Base-by-base conservation (phyloP, 2,797 vertebrate species). In the Pangasius djambal region DNA sequence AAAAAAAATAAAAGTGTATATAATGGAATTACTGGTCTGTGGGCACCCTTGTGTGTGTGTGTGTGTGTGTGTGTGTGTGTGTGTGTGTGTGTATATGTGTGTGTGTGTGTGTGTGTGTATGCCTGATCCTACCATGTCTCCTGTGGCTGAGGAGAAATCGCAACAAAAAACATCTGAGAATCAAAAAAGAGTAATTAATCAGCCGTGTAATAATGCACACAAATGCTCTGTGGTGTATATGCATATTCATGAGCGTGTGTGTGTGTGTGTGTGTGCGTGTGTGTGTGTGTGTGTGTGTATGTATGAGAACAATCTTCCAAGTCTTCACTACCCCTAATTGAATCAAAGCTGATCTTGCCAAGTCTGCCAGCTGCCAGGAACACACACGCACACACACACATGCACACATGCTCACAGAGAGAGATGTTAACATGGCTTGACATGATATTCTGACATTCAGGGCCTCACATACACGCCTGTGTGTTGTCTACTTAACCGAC, bases 321-420 rank as follows among this genome's bases (percentile, higher is more conserved):
- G 63, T 15, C 44, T 67, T 52, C 44, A 57, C 84, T 85, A 52
- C n/a, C 48, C 37, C 28, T 72, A 85, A 85, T 85, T 85, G 84
- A 85, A 85, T 85, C 67, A 70, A 52, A 63, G 34, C 59, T 44
- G 37, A 83, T 85, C 84, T 85, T 85, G 84, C 65, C 65, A 85
- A 37, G 67, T 72, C 12, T 85, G 50, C 63, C 67, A 85, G 84
- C 50, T 81, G 78, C 78, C 79, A 82, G 4, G n/a, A 34, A 65
- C 61, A 83, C 48, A 85, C 83, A 85, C 40, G 67, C 78, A 59
- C 70, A 70, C 70, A 72, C 34, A 40, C 69, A 72, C 50, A 75
- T 20, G 28, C 74, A 52, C 50, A 48, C 22, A 15, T 1, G 0
- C n/a, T 22, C 63, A 85, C n/a, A 69, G 2, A 69, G 28, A 70